These are phyloP conservation scores for Ormia ochracea DNA, from an alignment of 2,888 invertebrate species.

Conservation along the genomic window DNA sequence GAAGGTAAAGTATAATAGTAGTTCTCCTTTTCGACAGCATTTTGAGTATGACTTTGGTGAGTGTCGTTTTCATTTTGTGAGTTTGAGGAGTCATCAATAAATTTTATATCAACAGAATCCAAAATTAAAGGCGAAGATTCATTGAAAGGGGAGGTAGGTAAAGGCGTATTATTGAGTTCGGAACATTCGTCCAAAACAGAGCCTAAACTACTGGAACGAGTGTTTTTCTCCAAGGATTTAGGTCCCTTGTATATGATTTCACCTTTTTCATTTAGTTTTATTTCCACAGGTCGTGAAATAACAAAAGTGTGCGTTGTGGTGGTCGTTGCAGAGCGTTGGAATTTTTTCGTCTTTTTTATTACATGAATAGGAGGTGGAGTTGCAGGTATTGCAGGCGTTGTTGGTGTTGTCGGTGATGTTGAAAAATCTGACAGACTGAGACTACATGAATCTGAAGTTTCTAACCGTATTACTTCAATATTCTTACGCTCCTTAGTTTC, in stretches of 20 bases:
- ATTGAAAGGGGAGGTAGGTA: constrained; percentile 49
- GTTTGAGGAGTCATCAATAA: constrained; percentile 75
- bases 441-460: constrained; percentile 43
- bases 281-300: constrained; percentile 70
- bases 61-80: constrained; percentile 73
- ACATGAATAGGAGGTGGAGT: constrained; percentile 37
- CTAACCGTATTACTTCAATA: constrained; percentile 67
- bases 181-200: constrained; percentile 71
- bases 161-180: constrained; percentile 34
- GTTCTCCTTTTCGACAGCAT: constrained; percentile 43
- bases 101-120: constrained; percentile 68
- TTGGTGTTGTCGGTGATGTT: constrained; percentile 14
- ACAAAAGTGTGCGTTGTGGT: constrained; percentile 72
- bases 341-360: constrained; percentile 68
- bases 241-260: constrained; percentile 68
- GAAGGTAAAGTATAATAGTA: constrained; percentile 52
- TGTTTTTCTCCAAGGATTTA: constrained; percentile 59
- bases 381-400: constrained; percentile 5
- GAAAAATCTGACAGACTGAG: constrained; percentile 29
- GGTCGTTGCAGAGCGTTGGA: constrained; percentile 70
- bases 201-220: constrained; percentile 74
- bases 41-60: constrained; percentile 57
- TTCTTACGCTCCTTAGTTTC: constrained; percentile 69
- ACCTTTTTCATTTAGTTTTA: constrained; percentile 71
- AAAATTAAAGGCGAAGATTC: constrained; percentile 51